phyloP scores from a whole-genome alignment of 2,888 invertebrate species.

The Rapana venosa region DNA sequence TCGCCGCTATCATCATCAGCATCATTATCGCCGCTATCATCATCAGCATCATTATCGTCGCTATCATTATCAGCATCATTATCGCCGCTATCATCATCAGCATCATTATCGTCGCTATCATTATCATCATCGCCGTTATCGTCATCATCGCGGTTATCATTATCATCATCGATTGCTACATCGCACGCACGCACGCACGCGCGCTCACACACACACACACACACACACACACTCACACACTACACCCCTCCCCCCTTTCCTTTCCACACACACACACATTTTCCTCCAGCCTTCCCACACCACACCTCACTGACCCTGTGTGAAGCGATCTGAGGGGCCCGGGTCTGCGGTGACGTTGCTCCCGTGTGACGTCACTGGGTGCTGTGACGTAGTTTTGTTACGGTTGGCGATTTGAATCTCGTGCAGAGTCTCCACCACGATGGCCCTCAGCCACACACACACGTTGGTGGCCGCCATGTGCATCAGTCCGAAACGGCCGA shows the following conservation, averaged over 20 bases:
- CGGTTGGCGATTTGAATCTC: slow-evolving; percentile 83
- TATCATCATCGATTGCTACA: slow-evolving; percentile 30
- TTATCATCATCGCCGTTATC: slow-evolving; percentile 15
- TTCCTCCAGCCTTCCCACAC: too few relatives aligned
- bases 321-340: neutral
- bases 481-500: slow-evolving; percentile 97
- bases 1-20: slow-evolving; percentile 13
- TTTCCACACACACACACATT: too few relatives aligned
- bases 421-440: slow-evolving; percentile 96
- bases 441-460: slow-evolving; percentile 96
- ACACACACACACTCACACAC: too few relatives aligned
- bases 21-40: neutral
- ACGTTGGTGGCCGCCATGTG: slow-evolving; percentile 97
- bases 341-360: neutral
- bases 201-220: neutral
- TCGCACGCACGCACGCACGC: neutral
- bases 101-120: neutral
- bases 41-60: neutral
- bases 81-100: too few relatives aligned
- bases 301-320: neutral
- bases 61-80: neutral
- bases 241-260: neutral
- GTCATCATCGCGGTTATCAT: slow-evolving; percentile 22
- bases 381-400: neutral
- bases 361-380: neutral